Conservation (phyloP, 2,797 vertebrate genomes). For the Galaxias olidus region DNA sequence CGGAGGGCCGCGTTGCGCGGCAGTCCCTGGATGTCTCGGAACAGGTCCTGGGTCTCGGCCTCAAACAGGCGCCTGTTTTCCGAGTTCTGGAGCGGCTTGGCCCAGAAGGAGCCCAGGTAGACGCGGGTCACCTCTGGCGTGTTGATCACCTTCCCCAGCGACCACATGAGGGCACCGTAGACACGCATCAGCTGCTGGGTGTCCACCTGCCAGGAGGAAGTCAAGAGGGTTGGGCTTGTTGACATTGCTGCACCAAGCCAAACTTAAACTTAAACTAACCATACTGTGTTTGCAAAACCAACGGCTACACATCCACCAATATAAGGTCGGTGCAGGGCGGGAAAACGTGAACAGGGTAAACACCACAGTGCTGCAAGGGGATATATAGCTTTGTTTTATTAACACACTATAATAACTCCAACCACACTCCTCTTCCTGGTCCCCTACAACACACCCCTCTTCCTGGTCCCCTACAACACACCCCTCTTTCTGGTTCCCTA, state of each 20-base stretch:
- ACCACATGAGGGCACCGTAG: conserved; percentile 98
- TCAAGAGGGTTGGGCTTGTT: conserved; percentile 4
- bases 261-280: no score
- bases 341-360: no score
- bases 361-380: no score
- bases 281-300: no score
- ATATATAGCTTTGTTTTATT: no score
- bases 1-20: conserved; percentile 93
- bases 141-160: conserved; percentile 95
- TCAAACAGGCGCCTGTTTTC: conserved; percentile 94
- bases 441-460: no score
- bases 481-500: no score
- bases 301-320: no score
- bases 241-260: background rate
- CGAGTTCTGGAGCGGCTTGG: conserved; percentile 90
- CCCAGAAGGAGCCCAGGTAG: conserved; percentile 96
- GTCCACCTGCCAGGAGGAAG: conserved; percentile 76
- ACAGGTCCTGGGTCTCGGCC: conserved; percentile 92
- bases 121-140: conserved; percentile 93
- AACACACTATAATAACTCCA: no score
- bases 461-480: no score
- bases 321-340: no score
- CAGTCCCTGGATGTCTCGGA: conserved; percentile 92
- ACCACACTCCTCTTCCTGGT: no score
- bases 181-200: conserved; percentile 97